phyloP scores from a whole-genome alignment of 2,888 invertebrate species.

The Ethmia dodecea region DNA sequence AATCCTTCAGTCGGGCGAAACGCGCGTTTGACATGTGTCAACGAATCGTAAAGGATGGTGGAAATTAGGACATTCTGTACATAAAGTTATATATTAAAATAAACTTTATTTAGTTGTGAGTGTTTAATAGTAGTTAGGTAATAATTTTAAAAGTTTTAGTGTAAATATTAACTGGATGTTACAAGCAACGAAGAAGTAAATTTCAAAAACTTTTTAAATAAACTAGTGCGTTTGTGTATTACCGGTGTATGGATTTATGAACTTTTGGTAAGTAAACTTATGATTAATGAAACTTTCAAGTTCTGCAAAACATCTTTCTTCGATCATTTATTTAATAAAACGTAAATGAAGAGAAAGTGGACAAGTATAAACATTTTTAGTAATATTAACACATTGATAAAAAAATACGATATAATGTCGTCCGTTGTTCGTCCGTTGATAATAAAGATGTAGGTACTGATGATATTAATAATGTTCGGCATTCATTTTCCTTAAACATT shows the following conservation, averaged over 20 bases:
- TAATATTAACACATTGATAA: no score
- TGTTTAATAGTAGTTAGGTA: constrained; percentile 11
- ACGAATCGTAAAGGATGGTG: constrained; percentile 20
- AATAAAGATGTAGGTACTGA: no score
- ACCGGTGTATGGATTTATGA: constrained; percentile 14
- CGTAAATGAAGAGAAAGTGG: no score
- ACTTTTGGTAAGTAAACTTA: constrained; percentile 13
- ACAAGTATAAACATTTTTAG: no score
- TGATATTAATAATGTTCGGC: no score
- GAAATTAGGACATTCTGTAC: constrained; percentile 24
- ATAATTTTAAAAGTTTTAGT: constrained; percentile 9
- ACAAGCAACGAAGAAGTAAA: background rate
- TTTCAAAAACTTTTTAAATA: constrained; percentile 7
- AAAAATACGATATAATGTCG: no score
- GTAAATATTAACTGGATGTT: constrained; percentile 3
- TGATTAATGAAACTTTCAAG: no score
- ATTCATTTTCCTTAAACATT: no score
- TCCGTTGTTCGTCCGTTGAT: no score
- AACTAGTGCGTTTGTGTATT: constrained; percentile 12
- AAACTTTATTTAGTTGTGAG: constrained; percentile 15
- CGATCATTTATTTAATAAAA: no score
- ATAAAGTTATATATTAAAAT: constrained; percentile 7
- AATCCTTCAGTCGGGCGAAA: constrained; percentile 23
- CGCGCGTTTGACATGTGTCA: constrained; percentile 32
- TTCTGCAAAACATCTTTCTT: no score